phyloP scores from a whole-genome alignment of 2,888 invertebrate genomes.

The Agriopis leucophaearia region DNA sequence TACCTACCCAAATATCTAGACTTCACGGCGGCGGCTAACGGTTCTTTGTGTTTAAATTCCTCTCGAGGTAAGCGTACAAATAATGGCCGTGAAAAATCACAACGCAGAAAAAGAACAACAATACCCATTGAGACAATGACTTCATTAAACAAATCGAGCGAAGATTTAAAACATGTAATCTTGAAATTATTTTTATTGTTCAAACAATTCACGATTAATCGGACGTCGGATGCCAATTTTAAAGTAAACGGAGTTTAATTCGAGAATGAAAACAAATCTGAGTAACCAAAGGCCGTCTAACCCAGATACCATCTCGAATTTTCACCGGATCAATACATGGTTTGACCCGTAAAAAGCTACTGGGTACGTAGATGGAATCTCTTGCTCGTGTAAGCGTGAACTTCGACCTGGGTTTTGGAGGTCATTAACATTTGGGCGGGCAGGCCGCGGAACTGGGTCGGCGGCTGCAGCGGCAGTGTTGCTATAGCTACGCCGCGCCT shows the following conservation, averaged over 20 bases:
- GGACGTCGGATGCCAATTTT: constrained; percentile 41
- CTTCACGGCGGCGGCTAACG: constrained; percentile 9
- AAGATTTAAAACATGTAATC: constrained; percentile 46
- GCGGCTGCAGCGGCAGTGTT: constrained; percentile 78
- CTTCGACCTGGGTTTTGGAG: constrained; percentile 86
- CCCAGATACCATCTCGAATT: constrained; percentile 76
- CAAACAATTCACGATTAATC: constrained; percentile 45
- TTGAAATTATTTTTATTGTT: constrained; percentile 49
- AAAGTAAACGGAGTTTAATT: constrained; percentile 34
- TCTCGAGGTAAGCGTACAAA: constrained; percentile 35
- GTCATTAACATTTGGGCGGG: constrained; percentile 85
- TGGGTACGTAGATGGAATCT: constrained; percentile 70
- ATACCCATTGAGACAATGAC: constrained; percentile 31
- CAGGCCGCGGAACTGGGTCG: constrained; percentile 76
- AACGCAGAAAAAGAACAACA: constrained; percentile 32
- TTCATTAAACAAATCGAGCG: constrained; percentile 44
- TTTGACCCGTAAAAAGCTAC: constrained; percentile 76
- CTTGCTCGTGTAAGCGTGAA: constrained; percentile 84
- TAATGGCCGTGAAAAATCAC: constrained; percentile 33
- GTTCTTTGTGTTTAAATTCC: constrained; percentile 19
- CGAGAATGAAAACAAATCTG: constrained; percentile 31
- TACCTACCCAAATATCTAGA: constrained; percentile 10
- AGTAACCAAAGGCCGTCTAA: constrained; percentile 54
- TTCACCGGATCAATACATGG: constrained; percentile 78
- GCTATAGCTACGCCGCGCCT: constrained; percentile 66